Base-by-base conservation (phyloP, 2,888 invertebrate genomes). In the Corythucha ciliata region DNA sequence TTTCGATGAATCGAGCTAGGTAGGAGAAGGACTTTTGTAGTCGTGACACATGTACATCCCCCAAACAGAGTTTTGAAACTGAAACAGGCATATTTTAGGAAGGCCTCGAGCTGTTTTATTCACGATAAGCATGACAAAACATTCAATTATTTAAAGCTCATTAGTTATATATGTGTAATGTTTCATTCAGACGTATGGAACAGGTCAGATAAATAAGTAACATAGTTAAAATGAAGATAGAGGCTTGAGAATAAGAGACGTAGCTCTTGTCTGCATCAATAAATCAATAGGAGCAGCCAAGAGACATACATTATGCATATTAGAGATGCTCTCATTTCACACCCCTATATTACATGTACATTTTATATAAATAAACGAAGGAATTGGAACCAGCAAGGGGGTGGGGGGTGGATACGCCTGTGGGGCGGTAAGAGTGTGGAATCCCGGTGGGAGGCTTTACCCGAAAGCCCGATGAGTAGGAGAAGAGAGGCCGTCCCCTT, bases 281-380 rank as follows among this genome's bases (percentile, higher is more conserved):
- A 62, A 62, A 63, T 61, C 62, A 63, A 62, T 63, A 62, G 56
- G 59, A 61, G 57, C 53, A 41, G 55, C 53, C 20, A 29, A 41
- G 46, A 49, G 54, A 49, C 59, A 57, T 61, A 58, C 60, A 63
- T 62, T 59, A 62, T 63, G 62, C 55, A 63, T 57, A 55, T 51
- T 60, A 57, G 59, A 60, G 59, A 62, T 61, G 60, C 59, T 62
- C 62, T 63, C 62, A 61, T 63, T 64, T 64, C 63, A 63, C 63
- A 63, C 63, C 62, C 61, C 60, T 61, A 59, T 63, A 63, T 64
- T 64, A 64, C 63, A 63, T 63, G 63, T 63, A 63, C 63, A 64
- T 63, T 63, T 63, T 63, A 63, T 64, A 64, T 64, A 63, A 63
- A 63, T 64, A 64, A 63, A 61, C 60, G 60, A 63, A 59, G 58